Evolutionary conservation across 2,888 invertebrate species (phyloP), one percentile per base, ranked within the genome.

Genomic region (Rhagonycha lutea): DNA sequence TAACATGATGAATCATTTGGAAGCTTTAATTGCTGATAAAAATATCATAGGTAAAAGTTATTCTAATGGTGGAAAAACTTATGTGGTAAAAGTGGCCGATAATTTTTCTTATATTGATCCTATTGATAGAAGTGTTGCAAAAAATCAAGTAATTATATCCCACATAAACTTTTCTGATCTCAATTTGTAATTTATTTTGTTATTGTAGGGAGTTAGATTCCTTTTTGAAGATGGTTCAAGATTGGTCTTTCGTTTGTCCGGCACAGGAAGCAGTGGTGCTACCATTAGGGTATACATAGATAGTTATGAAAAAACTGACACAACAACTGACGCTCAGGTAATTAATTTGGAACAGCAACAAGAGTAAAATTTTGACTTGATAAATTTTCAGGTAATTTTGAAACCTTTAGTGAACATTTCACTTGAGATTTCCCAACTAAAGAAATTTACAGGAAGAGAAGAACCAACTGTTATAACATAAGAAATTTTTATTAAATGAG

Each of bases 231-330:
- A 99, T 86, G 98, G 98, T 1, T 98, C 98, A 0, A 92, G 99
- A 68, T 92, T 99, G 80, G 94, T 99, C 77, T 92, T 95, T 88
- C 92, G 99, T 63, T 91, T 99, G 77, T 98, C 98, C 85, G 99
- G 99, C 18, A 99, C 99, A 0, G 99, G 99, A 79, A 98, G 98
- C 86, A 95, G 96, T 61, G 99, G 99, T 0, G 99, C 99, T 24
- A 99, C 99, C 2, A 95, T 99, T 83, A 92, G 99, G 68, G 86
- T 99, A 71, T 99, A 99, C 88, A 93, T 98, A 78, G 99, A 98
- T 87, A 96, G 97, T 79, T 98, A 97, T 88, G 97, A 98, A 83
- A 91, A 91, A 24, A 92, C 92, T 79, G 92, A 93, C 84, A 91
- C 92, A 11, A 84, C 90, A 10, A 91, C 91, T 0, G 91, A 92